phyloP scores from a whole-genome alignment of 1,140 invertebrate species.

The Aphaenogaster rudis region DNA sequence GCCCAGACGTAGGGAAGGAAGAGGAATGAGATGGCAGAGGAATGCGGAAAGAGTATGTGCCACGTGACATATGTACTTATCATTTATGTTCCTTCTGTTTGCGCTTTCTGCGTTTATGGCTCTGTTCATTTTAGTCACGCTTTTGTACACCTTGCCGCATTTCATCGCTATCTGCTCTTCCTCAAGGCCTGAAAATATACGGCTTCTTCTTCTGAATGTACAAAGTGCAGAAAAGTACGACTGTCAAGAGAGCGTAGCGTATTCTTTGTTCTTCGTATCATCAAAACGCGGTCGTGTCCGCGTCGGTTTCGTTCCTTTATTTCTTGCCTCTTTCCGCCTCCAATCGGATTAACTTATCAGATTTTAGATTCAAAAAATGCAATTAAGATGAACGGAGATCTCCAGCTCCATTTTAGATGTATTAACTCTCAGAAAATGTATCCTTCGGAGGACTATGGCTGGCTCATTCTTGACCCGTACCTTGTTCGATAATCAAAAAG shows the following conservation, averaged over 20 bases:
- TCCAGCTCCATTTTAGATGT: not conserved
- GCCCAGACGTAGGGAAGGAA: not conserved
- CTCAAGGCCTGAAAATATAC: not conserved
- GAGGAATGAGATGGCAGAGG: not conserved
- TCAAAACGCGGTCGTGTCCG: not conserved
- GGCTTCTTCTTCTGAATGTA: not conserved
- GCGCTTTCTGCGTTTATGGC: not conserved
- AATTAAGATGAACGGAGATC: not conserved
- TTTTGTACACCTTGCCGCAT: not conserved
- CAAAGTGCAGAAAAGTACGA: not conserved
- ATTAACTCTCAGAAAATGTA: no score
- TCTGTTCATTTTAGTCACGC: not conserved
- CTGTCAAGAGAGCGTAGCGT: not conserved
- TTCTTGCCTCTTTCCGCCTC: not conserved
- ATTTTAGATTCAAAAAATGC: not conserved
- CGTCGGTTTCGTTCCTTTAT: not conserved
- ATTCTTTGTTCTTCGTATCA: not conserved
- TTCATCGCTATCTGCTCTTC: not conserved
- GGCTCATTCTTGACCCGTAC: no score
- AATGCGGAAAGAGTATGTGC: conserved; percentile 17
- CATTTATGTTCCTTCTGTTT: conserved; percentile 21
- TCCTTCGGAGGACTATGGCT: no score
- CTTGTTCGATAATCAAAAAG: no score
- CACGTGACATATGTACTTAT: not conserved
- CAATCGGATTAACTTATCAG: not conserved